These are phyloP conservation scores for Hypotaenidia okinawae DNA, from an alignment of 2,797 vertebrate species.

Conservation along the genomic window DNA sequence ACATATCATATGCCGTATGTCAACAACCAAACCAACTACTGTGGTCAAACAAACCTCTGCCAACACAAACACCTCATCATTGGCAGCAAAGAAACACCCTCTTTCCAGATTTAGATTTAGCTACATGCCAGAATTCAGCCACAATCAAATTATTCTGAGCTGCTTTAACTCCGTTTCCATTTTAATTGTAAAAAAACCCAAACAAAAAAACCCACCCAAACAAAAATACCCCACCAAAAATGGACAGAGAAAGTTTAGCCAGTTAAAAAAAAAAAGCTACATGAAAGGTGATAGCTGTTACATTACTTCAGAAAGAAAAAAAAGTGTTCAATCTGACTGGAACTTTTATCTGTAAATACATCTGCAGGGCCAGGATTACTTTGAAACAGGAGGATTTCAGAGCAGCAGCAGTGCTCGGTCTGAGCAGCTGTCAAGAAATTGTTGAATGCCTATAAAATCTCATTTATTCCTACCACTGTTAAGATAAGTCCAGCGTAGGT, in stretches of 20 bases:
- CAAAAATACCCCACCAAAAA: too few species aligned
- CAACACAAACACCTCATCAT: neutral
- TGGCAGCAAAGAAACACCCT: neutral
- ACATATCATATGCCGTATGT: rapidly evolving
- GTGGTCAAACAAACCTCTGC: neutral
- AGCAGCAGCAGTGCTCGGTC: neutral
- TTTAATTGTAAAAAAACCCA: neutral
- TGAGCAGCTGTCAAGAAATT: slow-evolving; percentile 12
- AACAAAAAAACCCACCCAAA: too few species aligned
- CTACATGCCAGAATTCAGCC: neutral
- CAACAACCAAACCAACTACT: neutral
- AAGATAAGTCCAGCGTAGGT: neutral
- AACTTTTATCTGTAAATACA: slow-evolving; percentile 23
- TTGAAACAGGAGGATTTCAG: slow-evolving; percentile 14
- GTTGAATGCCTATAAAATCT: neutral
- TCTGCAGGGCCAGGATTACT: slow-evolving; percentile 8
- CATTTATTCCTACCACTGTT: neutral
- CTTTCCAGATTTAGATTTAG: slow-evolving; percentile 7
- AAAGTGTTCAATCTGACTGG: neutral
- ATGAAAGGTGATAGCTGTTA: neutral
- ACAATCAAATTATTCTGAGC: neutral
- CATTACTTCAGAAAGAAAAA: neutral
- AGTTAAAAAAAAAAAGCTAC: neutral
- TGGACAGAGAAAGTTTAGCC: neutral
- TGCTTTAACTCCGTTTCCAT: neutral